Percentiles rank a stretch among this genome's conserved stretches.
Conservation (phyloP, 1,140 invertebrate species). For the Drosophila neocordata region DNA sequence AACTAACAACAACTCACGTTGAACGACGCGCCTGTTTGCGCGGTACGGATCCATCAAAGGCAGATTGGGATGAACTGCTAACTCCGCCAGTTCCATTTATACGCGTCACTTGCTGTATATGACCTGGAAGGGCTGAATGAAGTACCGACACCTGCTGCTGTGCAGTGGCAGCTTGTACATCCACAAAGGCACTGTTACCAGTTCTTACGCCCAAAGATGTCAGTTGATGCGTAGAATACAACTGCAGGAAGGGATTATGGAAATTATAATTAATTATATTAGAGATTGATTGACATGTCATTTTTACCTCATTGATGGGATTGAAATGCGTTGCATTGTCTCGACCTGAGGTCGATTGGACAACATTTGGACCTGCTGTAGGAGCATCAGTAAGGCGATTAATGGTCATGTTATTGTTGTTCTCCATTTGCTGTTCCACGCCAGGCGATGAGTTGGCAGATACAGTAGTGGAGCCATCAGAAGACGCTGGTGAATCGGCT, state of each 20-base stretch:
- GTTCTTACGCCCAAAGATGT: slow-evolving; percentile 51
- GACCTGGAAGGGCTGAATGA: slow-evolving; percentile 32
- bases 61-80: slow-evolving; percentile 21
- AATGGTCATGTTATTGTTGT: slow-evolving; percentile 82
- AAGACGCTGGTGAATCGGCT: slow-evolving; percentile 77
- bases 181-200: slow-evolving; percentile 56
- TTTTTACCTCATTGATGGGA: slow-evolving; percentile 75
- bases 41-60: slow-evolving; percentile 64
- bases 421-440: slow-evolving; percentile 86
- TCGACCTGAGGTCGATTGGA: slow-evolving; percentile 12
- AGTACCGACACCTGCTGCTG: slow-evolving; percentile 36
- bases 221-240: slow-evolving; percentile 68
- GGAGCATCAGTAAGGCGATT: slow-evolving; percentile 53
- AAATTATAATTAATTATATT: no score
- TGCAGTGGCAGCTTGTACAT: slow-evolving; percentile 46
- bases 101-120: slow-evolving; percentile 47
- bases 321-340: slow-evolving; percentile 75
- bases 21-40: slow-evolving; percentile 84
- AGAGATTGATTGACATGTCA: no score
- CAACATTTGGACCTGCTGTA: neutral
- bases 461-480: slow-evolving; percentile 89
- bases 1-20: slow-evolving; percentile 59
- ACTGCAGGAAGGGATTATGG: slow-evolving; percentile 27
- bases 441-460: slow-evolving; percentile 90
- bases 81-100: slow-evolving; percentile 61